Conservation (phyloP, 2,888 invertebrate species). For the Hedychridium roseum region DNA sequence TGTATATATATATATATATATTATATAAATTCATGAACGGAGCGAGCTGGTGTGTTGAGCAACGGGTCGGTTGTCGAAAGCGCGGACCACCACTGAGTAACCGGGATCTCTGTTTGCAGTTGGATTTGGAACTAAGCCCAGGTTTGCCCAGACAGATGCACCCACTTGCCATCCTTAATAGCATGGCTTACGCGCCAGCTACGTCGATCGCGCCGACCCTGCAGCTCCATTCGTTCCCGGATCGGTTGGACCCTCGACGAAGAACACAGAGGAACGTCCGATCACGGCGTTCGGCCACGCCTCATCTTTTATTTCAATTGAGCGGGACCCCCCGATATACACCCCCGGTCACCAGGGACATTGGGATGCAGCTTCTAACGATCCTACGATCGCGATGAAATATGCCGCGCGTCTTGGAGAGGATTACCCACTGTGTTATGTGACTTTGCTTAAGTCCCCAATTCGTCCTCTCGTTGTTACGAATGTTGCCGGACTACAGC, state of each 20-base stretch:
- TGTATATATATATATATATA: too few relatives aligned
- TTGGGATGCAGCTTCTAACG: not conserved
- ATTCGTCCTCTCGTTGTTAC: too few relatives aligned
- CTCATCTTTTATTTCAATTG: constrained; percentile 37
- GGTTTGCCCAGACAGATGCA: constrained; percentile 60
- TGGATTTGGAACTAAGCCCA: constrained; percentile 58
- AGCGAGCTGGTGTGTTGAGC: not conserved
- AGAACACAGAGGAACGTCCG: not conserved
- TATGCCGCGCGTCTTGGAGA: not conserved
- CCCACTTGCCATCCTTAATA: constrained; percentile 57
- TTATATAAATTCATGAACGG: not conserved
- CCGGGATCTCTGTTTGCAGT: constrained; percentile 53
- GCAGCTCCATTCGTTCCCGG: not conserved
- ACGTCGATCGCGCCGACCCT: constrained; percentile 32
- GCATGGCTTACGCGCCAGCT: constrained; percentile 51
- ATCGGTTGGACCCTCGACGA: not conserved
- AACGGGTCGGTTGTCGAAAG: constrained; percentile 11
- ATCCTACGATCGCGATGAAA: not conserved
- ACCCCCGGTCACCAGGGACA: not conserved
- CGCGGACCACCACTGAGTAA: constrained; percentile 26
- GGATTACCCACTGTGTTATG: too few relatives aligned
- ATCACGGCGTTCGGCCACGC: constrained; percentile 3
- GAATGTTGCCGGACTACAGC: too few relatives aligned
- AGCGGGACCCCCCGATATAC: not conserved
- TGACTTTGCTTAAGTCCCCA: too few relatives aligned